Base-by-base conservation (phyloP, 23 tunicate genomes). In the Styela clava region DNA sequence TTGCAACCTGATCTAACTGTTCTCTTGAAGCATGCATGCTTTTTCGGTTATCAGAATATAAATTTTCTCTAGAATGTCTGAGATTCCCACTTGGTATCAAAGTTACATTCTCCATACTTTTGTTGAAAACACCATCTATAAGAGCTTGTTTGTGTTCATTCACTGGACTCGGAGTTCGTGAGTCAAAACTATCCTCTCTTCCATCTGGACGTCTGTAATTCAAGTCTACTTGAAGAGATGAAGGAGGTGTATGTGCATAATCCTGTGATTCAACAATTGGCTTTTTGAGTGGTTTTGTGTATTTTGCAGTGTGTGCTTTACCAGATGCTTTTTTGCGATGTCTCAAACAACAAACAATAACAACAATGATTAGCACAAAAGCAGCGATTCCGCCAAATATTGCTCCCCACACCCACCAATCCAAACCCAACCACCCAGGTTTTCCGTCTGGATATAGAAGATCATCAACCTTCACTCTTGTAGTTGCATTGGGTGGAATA, bases 1-100 rank as follows among this genome's bases (percentile, higher is more conserved):
- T 85, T 3, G 91, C 97, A 52, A 79, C 91, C 85, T 86, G 69
- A 63, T 92, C 91, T 0, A 92, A 70, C 73, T 92, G 92, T 35
- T 92, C 91, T 0, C 91, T 30, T 0, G 91, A 82, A 2, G 97
- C 91, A 7, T 79, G 78, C 56, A 87, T 69, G 61, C 79, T 81
- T 19, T 83, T 23, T 28, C 91, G 83, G 31, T 82, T 34, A 68
- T 79, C 90, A 34, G 78, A 37, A 65, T 86, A 92, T 35, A 83
- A 33, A 64, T 92, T 52, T 21, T 79, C 97, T 25, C 82, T 85
- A 2, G 86, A 82, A n/a, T 64, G 62, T 2, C 79, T 2, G 20
- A 69, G 25, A n/a, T 69, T 20, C 12, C 33, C 79, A 69, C 33
- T 67, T 61, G 97, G 97, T 0, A 86, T 69, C 7, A 91, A 62